Conservation (phyloP, 2,888 invertebrate genomes). For the Eudasyphora cyanicolor region DNA sequence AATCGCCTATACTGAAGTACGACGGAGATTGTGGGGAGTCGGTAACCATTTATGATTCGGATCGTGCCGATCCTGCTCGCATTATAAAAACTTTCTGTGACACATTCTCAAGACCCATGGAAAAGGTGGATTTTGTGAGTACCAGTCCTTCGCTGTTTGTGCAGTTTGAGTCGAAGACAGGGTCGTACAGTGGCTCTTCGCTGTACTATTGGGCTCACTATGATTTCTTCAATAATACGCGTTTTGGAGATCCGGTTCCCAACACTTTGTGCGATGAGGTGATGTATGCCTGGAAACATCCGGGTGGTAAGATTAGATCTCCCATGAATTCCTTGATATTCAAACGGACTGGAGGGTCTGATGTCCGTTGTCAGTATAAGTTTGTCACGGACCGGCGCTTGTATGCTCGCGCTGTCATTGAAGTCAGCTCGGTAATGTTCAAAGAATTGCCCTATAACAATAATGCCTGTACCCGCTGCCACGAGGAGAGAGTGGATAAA, state of each 20-base stretch:
- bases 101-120: slow-evolving; percentile 95
- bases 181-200: slow-evolving; percentile 96
- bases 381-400: slow-evolving; percentile 91
- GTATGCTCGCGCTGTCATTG: slow-evolving; percentile 90
- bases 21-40: slow-evolving; percentile 95
- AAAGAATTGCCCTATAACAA: slow-evolving; percentile 91
- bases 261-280: slow-evolving; percentile 93
- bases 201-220: slow-evolving; percentile 97
- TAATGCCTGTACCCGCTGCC: slow-evolving; percentile 91
- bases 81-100: slow-evolving; percentile 97
- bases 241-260: slow-evolving; percentile 90
- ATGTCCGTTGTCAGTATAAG: slow-evolving; percentile 90
- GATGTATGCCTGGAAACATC: slow-evolving; percentile 91
- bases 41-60: slow-evolving; percentile 92
- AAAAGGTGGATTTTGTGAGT: slow-evolving; percentile 95
- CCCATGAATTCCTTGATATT: slow-evolving; percentile 93
- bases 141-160: slow-evolving; percentile 93
- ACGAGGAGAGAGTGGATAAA: slow-evolving; percentile 92
- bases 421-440: slow-evolving; percentile 88
- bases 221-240: slow-evolving; percentile 95
- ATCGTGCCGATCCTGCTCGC: slow-evolving; percentile 92
- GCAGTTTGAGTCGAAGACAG: slow-evolving; percentile 94
- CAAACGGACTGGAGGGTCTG: slow-evolving; percentile 87
- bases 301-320: slow-evolving; percentile 88
- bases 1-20: slow-evolving; percentile 91